phyloP scores from a whole-genome alignment of 2,113 vertebrate genomes.

The Rhegmatorhina hoffmannsi region DNA sequence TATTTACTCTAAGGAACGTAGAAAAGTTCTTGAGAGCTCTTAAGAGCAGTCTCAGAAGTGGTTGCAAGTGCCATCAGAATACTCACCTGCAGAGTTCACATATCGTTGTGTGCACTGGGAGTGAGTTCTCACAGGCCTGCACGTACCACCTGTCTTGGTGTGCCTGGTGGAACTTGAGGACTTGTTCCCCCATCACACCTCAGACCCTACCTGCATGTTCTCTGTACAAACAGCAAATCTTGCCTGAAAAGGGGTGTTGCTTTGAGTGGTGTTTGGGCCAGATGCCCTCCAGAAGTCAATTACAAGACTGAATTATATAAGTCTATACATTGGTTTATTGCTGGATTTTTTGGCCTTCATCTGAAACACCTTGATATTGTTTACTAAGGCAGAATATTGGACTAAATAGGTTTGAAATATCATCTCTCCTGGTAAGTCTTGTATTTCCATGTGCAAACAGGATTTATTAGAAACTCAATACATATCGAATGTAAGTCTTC shows the following conservation, averaged over 20 bases:
- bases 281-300: neutral
- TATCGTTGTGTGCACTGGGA: neutral
- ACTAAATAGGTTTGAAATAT: conserved; percentile 46
- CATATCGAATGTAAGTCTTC: conserved; percentile 26
- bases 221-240: neutral
- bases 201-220: neutral
- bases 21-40: neutral
- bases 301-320: neutral
- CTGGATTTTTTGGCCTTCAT: neutral
- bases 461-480: conserved; percentile 60
- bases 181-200: neutral
- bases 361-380: neutral
- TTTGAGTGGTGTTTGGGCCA: neutral
- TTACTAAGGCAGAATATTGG: neutral
- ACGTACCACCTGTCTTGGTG: rapidly evolving
- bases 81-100: neutral
- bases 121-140: neutral
- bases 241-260: neutral
- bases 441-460: conserved; percentile 51
- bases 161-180: neutral
- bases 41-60: neutral
- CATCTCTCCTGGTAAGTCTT: conserved; percentile 34
- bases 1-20: neutral
- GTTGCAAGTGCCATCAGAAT: neutral
- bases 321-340: neutral